Conservation (phyloP, 2,888 invertebrate genomes). For the Drosophila monieri region DNA sequence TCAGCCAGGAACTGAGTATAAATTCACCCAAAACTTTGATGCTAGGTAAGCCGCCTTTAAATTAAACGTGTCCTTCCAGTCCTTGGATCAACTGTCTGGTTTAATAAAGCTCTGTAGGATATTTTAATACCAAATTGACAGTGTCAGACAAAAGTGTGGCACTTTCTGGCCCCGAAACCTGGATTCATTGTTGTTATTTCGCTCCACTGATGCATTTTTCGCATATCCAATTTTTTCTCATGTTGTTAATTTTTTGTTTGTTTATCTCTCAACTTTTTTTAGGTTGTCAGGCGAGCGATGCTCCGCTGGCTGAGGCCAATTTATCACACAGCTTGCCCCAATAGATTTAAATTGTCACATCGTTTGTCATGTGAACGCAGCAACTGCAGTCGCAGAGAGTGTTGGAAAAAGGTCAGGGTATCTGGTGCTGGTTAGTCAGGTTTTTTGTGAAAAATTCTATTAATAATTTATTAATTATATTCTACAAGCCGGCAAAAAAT, state of each 20-base stretch:
- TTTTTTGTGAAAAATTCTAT: slow-evolving; percentile 30
- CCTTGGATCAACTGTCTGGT: slow-evolving; percentile 30
- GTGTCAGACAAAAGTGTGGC: slow-evolving; percentile 50
- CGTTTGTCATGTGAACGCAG: slow-evolving; percentile 65
- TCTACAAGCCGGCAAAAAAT: neutral
- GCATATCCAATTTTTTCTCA: slow-evolving; percentile 24
- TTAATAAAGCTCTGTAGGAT: slow-evolving; percentile 47
- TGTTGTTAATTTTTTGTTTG: slow-evolving; percentile 47
- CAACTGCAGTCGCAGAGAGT: slow-evolving; percentile 8
- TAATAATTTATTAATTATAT: slow-evolving; percentile 49
- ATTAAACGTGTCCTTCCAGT: slow-evolving; percentile 8
- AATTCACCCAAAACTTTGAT: neutral
- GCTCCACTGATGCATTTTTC: slow-evolving; percentile 22
- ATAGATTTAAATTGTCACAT: slow-evolving; percentile 80
- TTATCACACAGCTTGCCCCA: slow-evolving; percentile 69
- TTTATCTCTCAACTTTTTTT: slow-evolving; percentile 28
- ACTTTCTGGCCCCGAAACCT: slow-evolving; percentile 24
- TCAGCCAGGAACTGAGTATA: neutral
- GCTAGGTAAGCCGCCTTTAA: neutral
- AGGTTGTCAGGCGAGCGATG: slow-evolving; percentile 49
- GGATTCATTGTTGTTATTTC: slow-evolving; percentile 24
- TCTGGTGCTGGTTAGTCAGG: slow-evolving; percentile 17
- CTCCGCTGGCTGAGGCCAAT: slow-evolving; percentile 57
- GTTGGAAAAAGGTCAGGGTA: neutral
- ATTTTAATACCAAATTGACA: slow-evolving; percentile 66